Evolutionary conservation across 2,113 vertebrate genomes (phyloP), one percentile per base, ranked within the genome.

Genomic region (Clupea harengus): DNA sequence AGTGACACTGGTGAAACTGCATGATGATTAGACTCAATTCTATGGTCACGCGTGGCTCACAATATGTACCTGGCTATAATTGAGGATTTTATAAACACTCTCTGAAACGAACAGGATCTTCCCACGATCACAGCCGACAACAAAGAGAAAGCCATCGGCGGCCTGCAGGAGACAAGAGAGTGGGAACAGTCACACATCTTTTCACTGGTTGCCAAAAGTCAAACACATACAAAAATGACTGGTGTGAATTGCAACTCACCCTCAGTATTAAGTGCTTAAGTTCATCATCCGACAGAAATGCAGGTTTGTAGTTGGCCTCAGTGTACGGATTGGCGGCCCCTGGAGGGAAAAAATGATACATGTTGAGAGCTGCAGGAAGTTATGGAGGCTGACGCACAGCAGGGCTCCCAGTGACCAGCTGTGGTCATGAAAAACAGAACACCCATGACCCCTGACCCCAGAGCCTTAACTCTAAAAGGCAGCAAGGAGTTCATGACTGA

Each of bases 31-130:
- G 1, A 44, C 72, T 17, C 17, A 11, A 32, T 6, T 15, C 72
- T 32, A 39, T 28, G 13, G 2, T 18, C 2, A 60, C 39, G 3
- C 3, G 32, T 39, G 15, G 72, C 72, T 90, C 86, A 85, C 25
- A 81, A 92, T 89, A 64, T 89, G 82, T 96, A 99, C 98, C 97
- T 99, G 98, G 90, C 96, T 99, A 91, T 99, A 99, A 95, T 99
- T 99, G 89, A 99, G 98, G 88, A 99, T 99, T 94, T 99, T 99
- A 95, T 97, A 99, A 87, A 99, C 98, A 0, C 98, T 99, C 94
- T 99, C 98, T 18, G 98, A 99, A 88, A 99, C 98, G 83, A 99
- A 99, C 67, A 99, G 95, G 88, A 99, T 99, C 92, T 99, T 99
- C 84, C 98, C 98, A 87, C 98, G 97, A 93, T 99, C 98, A 88